A percentile compares a stretch with the other conserved stretches of the same genome.
Conservation (phyloP, 2,797 vertebrate genomes). For the Lophius americanus region DNA sequence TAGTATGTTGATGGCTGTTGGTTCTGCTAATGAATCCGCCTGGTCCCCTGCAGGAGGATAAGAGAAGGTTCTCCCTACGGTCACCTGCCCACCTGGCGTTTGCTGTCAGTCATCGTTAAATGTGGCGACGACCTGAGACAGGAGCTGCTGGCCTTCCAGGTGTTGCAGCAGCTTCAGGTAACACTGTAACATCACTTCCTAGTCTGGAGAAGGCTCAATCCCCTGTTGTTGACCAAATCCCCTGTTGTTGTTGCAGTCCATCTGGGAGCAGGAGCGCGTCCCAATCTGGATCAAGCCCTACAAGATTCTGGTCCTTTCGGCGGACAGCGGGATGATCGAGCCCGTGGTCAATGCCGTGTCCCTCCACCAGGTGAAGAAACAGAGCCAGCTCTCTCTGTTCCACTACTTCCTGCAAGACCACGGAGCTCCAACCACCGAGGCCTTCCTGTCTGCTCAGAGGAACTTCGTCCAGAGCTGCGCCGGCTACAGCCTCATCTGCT, state of each 20-base stretch:
- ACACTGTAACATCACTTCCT: neutral
- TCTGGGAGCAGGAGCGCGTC: slow-evolving; percentile 94
- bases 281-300: slow-evolving; percentile 97
- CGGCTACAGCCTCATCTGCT: slow-evolving; percentile 94
- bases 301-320: slow-evolving; percentile 94
- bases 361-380: slow-evolving; percentile 96
- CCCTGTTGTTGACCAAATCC: neutral
- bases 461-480: slow-evolving; percentile 96
- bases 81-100: slow-evolving; percentile 91
- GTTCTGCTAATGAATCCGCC: neutral
- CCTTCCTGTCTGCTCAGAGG: slow-evolving; percentile 90
- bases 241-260: slow-evolving; percentile 72
- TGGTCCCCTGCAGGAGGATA: slow-evolving; percentile 84
- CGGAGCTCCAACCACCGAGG: slow-evolving; percentile 87
- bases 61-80: slow-evolving; percentile 94
- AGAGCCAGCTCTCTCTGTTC: slow-evolving; percentile 92
- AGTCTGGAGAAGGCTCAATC: neutral
- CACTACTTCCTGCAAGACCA: slow-evolving; percentile 93
- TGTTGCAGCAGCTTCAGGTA: slow-evolving; percentile 94
- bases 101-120: slow-evolving; percentile 96
- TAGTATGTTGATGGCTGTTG: neutral
- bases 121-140: slow-evolving; percentile 95
- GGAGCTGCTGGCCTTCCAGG: slow-evolving; percentile 94
- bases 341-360: slow-evolving; percentile 95
- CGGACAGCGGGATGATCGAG: slow-evolving; percentile 97